Conservation (phyloP, 2,888 invertebrate genomes). For the Drosophila anomelani region DNA sequence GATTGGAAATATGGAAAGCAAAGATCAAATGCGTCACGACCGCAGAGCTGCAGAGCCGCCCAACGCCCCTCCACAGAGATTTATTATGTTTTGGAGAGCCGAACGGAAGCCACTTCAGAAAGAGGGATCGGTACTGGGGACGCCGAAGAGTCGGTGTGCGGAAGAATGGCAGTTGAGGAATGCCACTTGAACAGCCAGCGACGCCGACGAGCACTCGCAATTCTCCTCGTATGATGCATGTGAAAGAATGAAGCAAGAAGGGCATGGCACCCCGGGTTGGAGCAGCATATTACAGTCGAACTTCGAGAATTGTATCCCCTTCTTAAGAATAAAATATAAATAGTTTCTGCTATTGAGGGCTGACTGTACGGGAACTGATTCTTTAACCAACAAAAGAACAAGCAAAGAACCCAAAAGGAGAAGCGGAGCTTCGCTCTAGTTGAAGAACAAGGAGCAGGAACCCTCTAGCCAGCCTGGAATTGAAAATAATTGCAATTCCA, state of each 20-base stretch:
- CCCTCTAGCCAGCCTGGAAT: conserved; percentile 26
- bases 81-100: conserved; percentile 46
- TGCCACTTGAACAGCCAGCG: conserved; percentile 68
- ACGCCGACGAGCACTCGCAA: conserved; percentile 53
- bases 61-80: conserved; percentile 50
- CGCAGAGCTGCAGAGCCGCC: conserved; percentile 20
- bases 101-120: conserved; percentile 68
- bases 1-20: conserved; percentile 43
- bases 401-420: conserved; percentile 5
- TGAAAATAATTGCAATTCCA: conserved; percentile 40
- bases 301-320: not conserved
- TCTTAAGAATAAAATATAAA: not conserved
- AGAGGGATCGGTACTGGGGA: conserved; percentile 16
- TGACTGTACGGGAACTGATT: conserved; percentile 5
- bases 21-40: conserved; percentile 65
- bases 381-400: conserved; percentile 13
- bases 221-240: conserved; percentile 41
- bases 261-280: conserved; percentile 1
- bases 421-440: conserved; percentile 25
- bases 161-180: conserved; percentile 57
- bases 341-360: no score
- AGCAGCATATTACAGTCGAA: conserved; percentile 11
- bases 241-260: conserved; percentile 30
- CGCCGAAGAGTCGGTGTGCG: conserved; percentile 20
- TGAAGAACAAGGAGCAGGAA: conserved; percentile 22